Percentiles rank a stretch among this genome's conserved stretches.
These are phyloP conservation scores for Listronotus bonariensis DNA, from an alignment of 1,140 invertebrate genomes.

Conservation along the genomic window DNA sequence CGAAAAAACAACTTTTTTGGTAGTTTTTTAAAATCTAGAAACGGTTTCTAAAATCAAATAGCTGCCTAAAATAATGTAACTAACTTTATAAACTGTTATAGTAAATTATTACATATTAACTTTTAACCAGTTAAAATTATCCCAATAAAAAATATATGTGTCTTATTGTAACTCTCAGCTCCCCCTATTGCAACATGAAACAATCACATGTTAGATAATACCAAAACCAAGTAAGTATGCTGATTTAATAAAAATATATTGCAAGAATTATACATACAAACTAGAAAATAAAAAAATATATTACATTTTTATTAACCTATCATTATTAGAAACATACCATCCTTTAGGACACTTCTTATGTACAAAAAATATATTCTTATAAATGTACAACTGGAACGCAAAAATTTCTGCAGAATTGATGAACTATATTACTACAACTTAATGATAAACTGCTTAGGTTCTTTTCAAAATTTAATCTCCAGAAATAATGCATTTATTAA, in stretches of 20 bases:
- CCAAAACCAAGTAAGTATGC: slow-evolving; percentile 20
- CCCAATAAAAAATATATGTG: background rate
- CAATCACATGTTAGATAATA: slow-evolving; percentile 1
- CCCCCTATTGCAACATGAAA: background rate
- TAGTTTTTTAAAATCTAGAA: too few relatives aligned
- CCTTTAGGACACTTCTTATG: slow-evolving; percentile 3
- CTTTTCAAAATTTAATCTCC: too few relatives aligned
- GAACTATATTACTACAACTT: too few relatives aligned
- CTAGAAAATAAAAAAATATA: slow-evolving; percentile 36
- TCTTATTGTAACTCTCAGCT: background rate
- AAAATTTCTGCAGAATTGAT: background rate
- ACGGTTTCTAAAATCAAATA: too few relatives aligned
- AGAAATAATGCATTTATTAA: too few relatives aligned
- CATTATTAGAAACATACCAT: slow-evolving; percentile 11
- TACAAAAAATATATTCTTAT: slow-evolving; percentile 13
- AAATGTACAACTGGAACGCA: background rate
- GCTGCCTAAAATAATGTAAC: too few relatives aligned
- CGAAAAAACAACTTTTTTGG: too few relatives aligned
- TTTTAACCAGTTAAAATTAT: too few relatives aligned
- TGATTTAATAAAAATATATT: slow-evolving; percentile 31
- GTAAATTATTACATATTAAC: too few relatives aligned
- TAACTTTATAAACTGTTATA: too few relatives aligned
- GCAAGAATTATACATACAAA: slow-evolving; percentile 28
- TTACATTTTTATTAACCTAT: slow-evolving; percentile 20
- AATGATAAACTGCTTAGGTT: too few relatives aligned